Conservation (phyloP, 1,140 invertebrate genomes). For the Anadara kagoshimensis region DNA sequence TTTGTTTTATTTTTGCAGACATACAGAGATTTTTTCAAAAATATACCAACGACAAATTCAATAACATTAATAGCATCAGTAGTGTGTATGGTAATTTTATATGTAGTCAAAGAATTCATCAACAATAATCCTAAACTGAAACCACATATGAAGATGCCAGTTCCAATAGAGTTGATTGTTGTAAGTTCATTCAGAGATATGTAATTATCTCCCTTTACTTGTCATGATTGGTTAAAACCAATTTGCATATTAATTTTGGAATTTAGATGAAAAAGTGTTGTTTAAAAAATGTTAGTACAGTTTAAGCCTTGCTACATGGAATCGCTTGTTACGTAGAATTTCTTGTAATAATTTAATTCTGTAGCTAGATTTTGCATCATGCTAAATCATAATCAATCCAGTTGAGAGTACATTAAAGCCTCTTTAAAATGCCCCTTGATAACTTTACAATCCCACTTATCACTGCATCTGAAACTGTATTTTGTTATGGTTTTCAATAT, state of each 20-base stretch:
- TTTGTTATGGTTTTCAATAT: too few relatives aligned
- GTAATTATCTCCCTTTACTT: neutral
- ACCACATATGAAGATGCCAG: conserved; percentile 82
- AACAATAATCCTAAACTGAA: conserved; percentile 82
- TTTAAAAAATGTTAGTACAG: neutral
- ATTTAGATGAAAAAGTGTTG: neutral
- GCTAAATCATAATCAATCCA: too few relatives aligned
- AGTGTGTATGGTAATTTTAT: conserved; percentile 82
- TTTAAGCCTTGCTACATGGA: too few relatives aligned
- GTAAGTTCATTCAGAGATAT: conserved; percentile 74
- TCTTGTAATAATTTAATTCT: too few relatives aligned
- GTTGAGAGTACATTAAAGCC: too few relatives aligned
- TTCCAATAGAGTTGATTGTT: conserved; percentile 90
- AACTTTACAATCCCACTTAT: too few relatives aligned
- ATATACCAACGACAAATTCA: conserved; percentile 71
- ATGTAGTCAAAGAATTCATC: conserved; percentile 86
- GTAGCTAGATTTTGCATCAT: too few relatives aligned
- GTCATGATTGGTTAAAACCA: neutral
- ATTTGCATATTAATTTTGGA: too few relatives aligned
- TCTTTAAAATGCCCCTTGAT: too few relatives aligned
- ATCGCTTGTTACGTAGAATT: too few relatives aligned
- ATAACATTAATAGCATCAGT: conserved; percentile 80
- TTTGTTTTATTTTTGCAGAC: conserved; percentile 55
- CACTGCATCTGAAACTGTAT: too few relatives aligned
- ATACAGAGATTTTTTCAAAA: conserved; percentile 67